These are phyloP conservation scores for Cathartes aura DNA, from an alignment of 2,113 vertebrate species.

Conservation along the genomic window DNA sequence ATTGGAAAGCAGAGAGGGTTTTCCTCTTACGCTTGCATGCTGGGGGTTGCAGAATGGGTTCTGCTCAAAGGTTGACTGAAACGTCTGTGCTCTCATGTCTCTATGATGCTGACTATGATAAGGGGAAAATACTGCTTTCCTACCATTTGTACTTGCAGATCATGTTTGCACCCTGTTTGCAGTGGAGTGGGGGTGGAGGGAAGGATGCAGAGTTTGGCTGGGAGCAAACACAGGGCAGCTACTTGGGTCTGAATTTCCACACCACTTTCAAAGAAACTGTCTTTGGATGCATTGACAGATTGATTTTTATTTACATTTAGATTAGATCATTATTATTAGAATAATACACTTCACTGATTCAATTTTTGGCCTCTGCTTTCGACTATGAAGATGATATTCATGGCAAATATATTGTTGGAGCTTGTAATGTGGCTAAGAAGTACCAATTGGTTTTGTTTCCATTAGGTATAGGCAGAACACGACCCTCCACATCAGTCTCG, in stretches of 20 bases:
- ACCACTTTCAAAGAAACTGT: not conserved
- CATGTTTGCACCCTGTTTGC: fast-evolving
- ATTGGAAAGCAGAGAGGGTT: not conserved
- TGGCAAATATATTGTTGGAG: not conserved
- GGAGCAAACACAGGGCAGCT: not conserved
- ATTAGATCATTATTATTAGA: not conserved
- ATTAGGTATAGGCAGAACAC: not conserved
- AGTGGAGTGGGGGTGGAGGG: too few species aligned
- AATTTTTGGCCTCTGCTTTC: not conserved
- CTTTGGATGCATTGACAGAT: not conserved
- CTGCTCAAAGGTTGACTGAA: not conserved
- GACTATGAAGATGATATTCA: not conserved
- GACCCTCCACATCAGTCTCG: not conserved
- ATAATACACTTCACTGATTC: not conserved
- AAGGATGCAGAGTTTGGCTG: not conserved
- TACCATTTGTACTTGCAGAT: not conserved
- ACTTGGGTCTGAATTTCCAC: not conserved
- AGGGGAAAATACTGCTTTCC: not conserved
- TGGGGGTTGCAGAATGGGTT: not conserved
- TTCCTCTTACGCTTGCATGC: not conserved
- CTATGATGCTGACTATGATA: not conserved
- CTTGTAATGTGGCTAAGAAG: not conserved
- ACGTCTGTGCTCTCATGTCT: fast-evolving
- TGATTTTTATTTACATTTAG: not conserved
- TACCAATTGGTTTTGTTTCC: not conserved